Conservation (phyloP, 2,888 invertebrate species). For the Luffia ferchaultella region DNA sequence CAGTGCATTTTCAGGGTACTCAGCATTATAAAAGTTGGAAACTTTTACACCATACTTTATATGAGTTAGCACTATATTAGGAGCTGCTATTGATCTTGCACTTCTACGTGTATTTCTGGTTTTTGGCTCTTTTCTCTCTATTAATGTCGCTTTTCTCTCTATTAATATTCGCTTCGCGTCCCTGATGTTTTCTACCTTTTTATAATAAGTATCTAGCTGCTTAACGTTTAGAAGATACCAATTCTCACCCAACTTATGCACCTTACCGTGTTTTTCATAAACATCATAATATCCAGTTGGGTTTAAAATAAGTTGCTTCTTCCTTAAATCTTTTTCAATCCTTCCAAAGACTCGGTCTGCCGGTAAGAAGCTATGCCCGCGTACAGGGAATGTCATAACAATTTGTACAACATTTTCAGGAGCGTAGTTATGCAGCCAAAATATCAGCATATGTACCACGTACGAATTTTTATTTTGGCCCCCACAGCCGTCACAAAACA, state of each 20-base stretch:
- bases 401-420: too few species aligned
- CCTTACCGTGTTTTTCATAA: conserved; percentile 4
- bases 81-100: too few species aligned
- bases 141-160: too few species aligned
- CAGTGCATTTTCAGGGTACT: too few species aligned
- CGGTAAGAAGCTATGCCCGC: conserved; percentile 12
- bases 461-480: conserved; percentile 23
- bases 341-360: conserved; percentile 12
- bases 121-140: too few species aligned
- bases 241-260: conserved; percentile 2
- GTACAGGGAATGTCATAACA: too few species aligned
- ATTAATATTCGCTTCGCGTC: conserved; percentile 10
- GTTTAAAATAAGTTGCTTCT: background rate
- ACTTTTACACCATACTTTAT: too few species aligned
- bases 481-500: conserved; percentile 21
- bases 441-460: too few species aligned
- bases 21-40: too few species aligned
- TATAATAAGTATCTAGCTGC: conserved; percentile 8
- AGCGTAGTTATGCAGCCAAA: too few species aligned
- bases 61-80: too few species aligned
- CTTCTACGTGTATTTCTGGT: too few species aligned
- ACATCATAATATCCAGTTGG: conserved; percentile 5
- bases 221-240: conserved; percentile 6
- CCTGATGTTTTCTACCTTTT: conserved; percentile 9
- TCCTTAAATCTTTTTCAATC: conserved; percentile 7